Evolutionary conservation across 2,797 vertebrate species (phyloP), one percentile per base, ranked within the genome.

Genomic region (Pseudochaenichthys georgianus): DNA sequence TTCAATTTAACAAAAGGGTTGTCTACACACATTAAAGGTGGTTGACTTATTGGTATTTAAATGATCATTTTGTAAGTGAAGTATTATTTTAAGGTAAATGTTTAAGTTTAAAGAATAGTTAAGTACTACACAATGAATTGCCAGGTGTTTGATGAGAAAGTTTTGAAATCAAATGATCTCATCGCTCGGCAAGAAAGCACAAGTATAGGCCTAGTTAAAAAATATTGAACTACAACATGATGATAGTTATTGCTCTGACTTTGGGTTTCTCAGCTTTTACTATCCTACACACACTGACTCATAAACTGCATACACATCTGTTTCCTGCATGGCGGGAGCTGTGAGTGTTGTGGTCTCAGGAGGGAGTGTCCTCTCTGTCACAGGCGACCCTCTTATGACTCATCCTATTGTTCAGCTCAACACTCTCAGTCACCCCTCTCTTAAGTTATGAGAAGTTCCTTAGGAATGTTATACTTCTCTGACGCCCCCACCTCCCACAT

Each of bases 321-420:
- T 89, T 92, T 94, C 92, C 89, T 89, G 86, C 66, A 70, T 76
- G 67, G 57, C 23, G 63, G 64, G 74, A 78, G 77, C 72, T 51
- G 5, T 70, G 82, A 79, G 63, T 19, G 28, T 42, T 68, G 70
- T 60, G 70, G 78, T 89, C 88, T 78, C 84, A 31, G 41, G 59
- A 77, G 89, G 87, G 82, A 79, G 87, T 80, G 84, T 88, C 84
- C 70, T 73, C 72, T 72, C 70, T 64, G 75, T 87, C 79, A 83
- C 70, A 60, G 47, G 54, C 41, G 84, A 86, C 75, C 88, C 73
- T 76, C 50, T 70, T 42, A 55, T 92, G 92, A 92, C 84, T 93
- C 91, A 91, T 89, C 86, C 86, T 61, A 84, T 92, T 93, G 92
- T 93, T 93, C 64, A 80, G 46, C n/a, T 23, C 78, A 70, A 47